phyloP scores from a whole-genome alignment of 2,888 invertebrate species.

The Pterostichus niger region DNA sequence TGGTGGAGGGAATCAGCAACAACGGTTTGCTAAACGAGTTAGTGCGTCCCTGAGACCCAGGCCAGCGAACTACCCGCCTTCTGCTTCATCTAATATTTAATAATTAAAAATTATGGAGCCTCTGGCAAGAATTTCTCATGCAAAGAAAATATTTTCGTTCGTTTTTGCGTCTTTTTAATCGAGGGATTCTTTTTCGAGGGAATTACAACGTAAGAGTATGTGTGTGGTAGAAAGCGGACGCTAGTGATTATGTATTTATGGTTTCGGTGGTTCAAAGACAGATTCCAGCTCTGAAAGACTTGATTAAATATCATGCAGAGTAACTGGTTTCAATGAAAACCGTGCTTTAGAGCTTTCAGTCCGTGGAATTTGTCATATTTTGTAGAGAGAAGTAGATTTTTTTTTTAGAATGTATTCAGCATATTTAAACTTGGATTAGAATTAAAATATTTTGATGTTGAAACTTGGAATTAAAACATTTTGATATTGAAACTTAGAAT shows the following conservation, averaged over 20 bases:
- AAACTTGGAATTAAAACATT: no score
- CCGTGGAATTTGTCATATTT: background rate
- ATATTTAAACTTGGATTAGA: no score
- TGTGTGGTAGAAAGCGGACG: background rate
- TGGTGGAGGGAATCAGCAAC: constrained; percentile 63
- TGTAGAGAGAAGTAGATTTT: no score
- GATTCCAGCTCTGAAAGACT: constrained; percentile 23
- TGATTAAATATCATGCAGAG: constrained; percentile 30
- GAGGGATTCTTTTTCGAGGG: constrained; percentile 24
- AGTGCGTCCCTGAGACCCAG: constrained; percentile 68
- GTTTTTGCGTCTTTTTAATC: constrained; percentile 53
- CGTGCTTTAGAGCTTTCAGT: background rate
- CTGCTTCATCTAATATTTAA: constrained; percentile 71
- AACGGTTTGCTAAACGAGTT: constrained; percentile 74
- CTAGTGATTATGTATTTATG: constrained; percentile 35
- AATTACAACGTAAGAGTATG: constrained; percentile 11
- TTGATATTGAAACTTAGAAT: no score
- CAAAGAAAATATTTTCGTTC: constrained; percentile 41
- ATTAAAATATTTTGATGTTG: no score
- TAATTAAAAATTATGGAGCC: constrained; percentile 72
- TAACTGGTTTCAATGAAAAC: background rate
- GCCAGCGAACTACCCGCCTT: constrained; percentile 20
- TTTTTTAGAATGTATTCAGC: no score
- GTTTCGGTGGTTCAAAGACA: constrained; percentile 1
- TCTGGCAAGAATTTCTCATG: constrained; percentile 69